Base-by-base conservation (phyloP, 2,888 invertebrate genomes). In the Rotaria sp. region DNA sequence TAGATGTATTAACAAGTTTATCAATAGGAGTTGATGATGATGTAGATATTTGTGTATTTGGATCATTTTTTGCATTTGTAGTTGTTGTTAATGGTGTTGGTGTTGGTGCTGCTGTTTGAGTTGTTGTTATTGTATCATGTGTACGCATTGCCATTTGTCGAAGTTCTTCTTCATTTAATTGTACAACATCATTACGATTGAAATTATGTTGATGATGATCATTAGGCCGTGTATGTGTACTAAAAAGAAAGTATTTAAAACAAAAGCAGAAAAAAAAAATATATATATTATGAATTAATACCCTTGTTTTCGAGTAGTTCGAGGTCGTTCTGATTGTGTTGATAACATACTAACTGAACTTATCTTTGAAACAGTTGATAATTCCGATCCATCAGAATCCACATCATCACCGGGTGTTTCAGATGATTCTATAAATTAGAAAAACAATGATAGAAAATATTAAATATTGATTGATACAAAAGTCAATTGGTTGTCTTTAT, bases 301-400 rank as follows among this genome's bases (percentile, higher is more conserved):
- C 80, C 26, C 13, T 45, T 10, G 24, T n/a, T 80, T 80, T 45
- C 45, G 80, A 45, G 2, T 15, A 45, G 13, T 45, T 45, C 45
- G 45, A 11, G 80, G 80, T n/a, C 80, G 52, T 84, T 84, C 84
- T 0, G 84, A 84, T 45, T 84, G 59, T 59, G 59, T 59, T 38
- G 59, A 41, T 59, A 85, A 3, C 24, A 59, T 26, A 59, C 59
- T 85, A 24, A 59, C 26, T 26, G 80, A 45, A 50, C 55, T 57
- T 21, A 24, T n/a, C 41, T 84, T 84, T 1, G 84, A 84, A 45
- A 35, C 84, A 50, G 48, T 84, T 15, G 45, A 67, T 35, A 50
- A 41, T 84, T 86, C 86, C 15, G 84, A 84, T 30, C 55, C 84
- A 84, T 86, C 84, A 10, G 86, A 86, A 50, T 86, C 67, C 2